phyloP scores from a whole-genome alignment of 2,888 invertebrate genomes.

The Megalurothrips usitatus region DNA sequence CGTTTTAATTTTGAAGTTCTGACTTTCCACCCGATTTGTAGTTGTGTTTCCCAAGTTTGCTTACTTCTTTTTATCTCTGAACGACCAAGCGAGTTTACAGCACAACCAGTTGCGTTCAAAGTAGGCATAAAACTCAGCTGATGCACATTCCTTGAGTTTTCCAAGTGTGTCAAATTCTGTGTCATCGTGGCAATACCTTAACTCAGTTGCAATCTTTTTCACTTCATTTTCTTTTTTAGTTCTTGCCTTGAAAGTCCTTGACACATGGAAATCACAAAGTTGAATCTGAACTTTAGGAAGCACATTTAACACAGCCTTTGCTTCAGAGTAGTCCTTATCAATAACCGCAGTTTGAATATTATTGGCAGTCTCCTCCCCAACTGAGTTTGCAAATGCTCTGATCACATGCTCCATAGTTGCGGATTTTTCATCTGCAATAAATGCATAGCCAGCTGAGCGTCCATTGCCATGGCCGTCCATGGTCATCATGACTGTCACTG shows the following conservation, averaged over 20 bases:
- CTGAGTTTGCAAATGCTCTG: background rate
- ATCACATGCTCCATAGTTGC: background rate
- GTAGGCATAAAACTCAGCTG: too few relatives aligned
- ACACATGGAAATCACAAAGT: constrained; percentile 4
- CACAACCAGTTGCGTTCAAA: too few relatives aligned
- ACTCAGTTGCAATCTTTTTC: too few relatives aligned
- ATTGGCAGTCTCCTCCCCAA: background rate
- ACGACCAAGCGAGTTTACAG: too few relatives aligned
- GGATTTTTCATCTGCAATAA: background rate
- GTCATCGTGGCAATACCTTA: too few relatives aligned
- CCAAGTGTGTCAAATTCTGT: too few relatives aligned
- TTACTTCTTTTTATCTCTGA: too few relatives aligned
- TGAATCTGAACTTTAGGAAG: background rate
- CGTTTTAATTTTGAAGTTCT: too few relatives aligned
- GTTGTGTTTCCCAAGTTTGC: too few relatives aligned
- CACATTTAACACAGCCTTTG: background rate
- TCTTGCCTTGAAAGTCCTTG: background rate
- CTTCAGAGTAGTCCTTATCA: constrained; percentile 18
- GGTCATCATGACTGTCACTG: background rate
- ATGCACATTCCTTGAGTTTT: too few relatives aligned
- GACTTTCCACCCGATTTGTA: too few relatives aligned
- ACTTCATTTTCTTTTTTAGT: background rate
- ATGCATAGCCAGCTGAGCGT: background rate
- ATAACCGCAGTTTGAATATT: background rate
- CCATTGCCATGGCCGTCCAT: background rate